Evolutionary conservation across 2,113 vertebrate species (phyloP).

Genomic region (Gavia stellata): DNA sequence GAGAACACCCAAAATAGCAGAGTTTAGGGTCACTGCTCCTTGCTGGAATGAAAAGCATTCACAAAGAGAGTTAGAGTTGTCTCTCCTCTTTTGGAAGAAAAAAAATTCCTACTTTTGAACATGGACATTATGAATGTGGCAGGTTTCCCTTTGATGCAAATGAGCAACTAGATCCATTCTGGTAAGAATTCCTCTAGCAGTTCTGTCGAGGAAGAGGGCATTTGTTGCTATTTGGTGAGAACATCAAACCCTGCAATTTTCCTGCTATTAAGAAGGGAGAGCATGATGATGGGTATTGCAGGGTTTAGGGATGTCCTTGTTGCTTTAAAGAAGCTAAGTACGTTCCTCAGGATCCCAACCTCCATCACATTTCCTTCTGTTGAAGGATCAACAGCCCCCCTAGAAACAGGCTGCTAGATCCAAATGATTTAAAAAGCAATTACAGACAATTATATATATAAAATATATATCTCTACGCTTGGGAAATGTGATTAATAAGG

Average conservation of each 20-base stretch:
- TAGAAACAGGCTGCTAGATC: background rate
- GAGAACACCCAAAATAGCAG: background rate
- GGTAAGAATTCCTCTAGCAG: background rate
- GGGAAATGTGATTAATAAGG: background rate
- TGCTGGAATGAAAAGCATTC: background rate
- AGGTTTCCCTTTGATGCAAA: background rate
- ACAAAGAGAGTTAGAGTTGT: background rate
- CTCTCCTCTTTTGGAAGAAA: background rate
- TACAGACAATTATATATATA: background rate
- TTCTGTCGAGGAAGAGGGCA: background rate
- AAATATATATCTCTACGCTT: too few species aligned
- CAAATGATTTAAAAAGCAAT: background rate
- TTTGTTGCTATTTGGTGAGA: background rate
- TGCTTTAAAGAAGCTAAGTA: background rate
- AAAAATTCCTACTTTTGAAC: background rate
- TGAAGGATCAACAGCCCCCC: background rate
- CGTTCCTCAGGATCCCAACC: background rate
- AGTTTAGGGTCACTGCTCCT: background rate
- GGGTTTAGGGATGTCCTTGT: background rate
- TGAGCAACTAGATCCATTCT: background rate
- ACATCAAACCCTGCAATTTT: background rate
- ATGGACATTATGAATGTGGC: accelerated
- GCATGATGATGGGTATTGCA: accelerated
- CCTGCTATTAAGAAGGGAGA: background rate
- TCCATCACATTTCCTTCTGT: background rate